These are phyloP conservation scores for Laupala kohalensis DNA, from an alignment of 1,140 invertebrate genomes.

Conservation along the genomic window DNA sequence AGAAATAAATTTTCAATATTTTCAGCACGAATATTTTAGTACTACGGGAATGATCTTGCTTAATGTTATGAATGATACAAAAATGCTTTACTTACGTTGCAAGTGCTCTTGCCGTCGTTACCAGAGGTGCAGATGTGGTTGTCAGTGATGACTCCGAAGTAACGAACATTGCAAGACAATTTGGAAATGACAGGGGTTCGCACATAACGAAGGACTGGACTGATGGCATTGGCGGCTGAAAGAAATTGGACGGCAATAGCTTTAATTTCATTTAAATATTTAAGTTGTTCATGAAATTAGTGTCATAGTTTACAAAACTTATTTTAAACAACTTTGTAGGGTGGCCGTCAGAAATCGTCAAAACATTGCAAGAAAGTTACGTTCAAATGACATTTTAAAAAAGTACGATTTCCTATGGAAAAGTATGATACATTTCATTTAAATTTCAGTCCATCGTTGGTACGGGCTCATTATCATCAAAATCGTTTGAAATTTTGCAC, in stretches of 20 bases:
- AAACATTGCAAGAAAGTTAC: not conserved
- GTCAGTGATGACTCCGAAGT: conserved; percentile 24
- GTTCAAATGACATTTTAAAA: not conserved
- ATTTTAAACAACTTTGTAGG: too few relatives aligned
- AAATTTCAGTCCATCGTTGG: too few relatives aligned
- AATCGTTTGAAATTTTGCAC: too few relatives aligned
- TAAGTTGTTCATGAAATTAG: not conserved
- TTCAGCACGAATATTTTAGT: too few relatives aligned
- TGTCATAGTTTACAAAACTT: not conserved
- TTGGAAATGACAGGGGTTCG: conserved; percentile 22
- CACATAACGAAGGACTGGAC: conserved; percentile 23
- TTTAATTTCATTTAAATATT: not conserved
- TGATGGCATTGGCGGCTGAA: conserved; percentile 19
- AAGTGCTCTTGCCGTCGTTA: conserved; percentile 25
- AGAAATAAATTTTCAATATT: too few relatives aligned
- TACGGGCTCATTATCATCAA: too few relatives aligned
- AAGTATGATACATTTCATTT: too few relatives aligned
- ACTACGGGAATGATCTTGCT: too few relatives aligned
- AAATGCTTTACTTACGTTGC: conserved; percentile 17
- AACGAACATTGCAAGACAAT: conserved; percentile 22
- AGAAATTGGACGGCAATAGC: not conserved
- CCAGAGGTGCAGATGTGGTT: conserved; percentile 35
- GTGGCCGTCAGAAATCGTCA: not conserved
- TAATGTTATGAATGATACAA: too few relatives aligned
- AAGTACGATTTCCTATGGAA: too few relatives aligned